Percentiles rank a stretch among this genome's conserved stretches.
Conservation (phyloP, 92 coral and sea anemone genomes). For the Isaurus tuberculatus region DNA sequence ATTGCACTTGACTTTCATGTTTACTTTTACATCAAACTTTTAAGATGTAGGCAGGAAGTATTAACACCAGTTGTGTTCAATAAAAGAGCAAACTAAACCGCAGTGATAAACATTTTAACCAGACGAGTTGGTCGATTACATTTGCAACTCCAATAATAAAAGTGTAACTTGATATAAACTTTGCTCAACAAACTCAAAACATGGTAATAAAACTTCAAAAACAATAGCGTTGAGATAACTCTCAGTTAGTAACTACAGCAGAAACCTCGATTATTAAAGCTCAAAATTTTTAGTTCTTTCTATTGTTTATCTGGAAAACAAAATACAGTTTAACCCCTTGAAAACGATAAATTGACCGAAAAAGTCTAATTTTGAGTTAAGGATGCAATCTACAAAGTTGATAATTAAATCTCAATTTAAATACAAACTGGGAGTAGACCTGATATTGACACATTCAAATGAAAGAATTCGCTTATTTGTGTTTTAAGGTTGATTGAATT, state of each 20-base stretch:
- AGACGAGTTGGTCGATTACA: not conserved
- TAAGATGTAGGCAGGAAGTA: too few species aligned
- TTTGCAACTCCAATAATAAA: not conserved
- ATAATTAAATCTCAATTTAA: not conserved
- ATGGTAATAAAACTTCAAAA: not conserved
- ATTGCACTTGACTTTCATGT: too few species aligned
- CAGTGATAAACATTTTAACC: too few species aligned
- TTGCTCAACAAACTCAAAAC: not conserved
- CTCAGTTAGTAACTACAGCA: too few species aligned
- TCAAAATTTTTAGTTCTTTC: not conserved
- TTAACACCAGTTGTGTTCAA: too few species aligned
- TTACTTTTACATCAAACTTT: too few species aligned
- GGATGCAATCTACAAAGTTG: not conserved
- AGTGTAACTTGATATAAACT: not conserved
- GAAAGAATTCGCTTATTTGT: not conserved
- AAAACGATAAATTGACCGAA: not conserved
- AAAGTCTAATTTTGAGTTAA: not conserved
- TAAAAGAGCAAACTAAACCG: too few species aligned
- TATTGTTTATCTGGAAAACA: too few species aligned
- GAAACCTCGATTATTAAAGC: too few species aligned
- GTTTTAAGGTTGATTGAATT: not conserved
- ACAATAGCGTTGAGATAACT: not conserved
- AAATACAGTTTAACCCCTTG: too few species aligned
- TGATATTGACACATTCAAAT: not conserved
- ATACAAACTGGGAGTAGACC: constrained; percentile 36